phyloP scores from a whole-genome alignment of 2,797 vertebrate species.

The Malacoraja senta region DNA sequence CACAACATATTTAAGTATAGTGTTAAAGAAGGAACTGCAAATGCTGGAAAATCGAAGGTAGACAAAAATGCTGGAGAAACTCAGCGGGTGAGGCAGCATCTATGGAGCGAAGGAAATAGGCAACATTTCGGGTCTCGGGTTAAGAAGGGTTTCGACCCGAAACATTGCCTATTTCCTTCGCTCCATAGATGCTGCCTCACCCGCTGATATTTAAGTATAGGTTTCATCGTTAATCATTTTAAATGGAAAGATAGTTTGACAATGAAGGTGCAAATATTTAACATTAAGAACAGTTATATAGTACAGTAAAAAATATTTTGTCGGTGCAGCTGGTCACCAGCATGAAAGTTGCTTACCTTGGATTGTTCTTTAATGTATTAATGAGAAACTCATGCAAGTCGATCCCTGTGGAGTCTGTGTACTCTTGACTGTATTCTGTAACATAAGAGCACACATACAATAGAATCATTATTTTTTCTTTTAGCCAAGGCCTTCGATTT shows the following conservation, averaged over 20 bases:
- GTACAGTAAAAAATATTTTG: background rate
- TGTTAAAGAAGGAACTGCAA: too few species aligned
- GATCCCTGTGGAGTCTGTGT: slow-evolving; percentile 89
- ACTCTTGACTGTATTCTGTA: slow-evolving; percentile 84
- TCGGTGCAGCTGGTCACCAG: background rate
- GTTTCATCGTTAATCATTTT: background rate
- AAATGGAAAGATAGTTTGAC: background rate
- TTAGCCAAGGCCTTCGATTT: background rate
- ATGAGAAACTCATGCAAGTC: slow-evolving; percentile 87
- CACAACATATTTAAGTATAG: background rate
- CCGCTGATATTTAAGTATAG: background rate
- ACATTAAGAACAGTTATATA: background rate
- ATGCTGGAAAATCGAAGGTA: too few species aligned
- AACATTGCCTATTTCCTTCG: too few species aligned
- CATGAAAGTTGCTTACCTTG: slow-evolving; percentile 58
- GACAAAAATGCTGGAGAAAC: too few species aligned
- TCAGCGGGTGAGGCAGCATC: too few species aligned
- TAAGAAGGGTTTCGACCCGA: too few species aligned
- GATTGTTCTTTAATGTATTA: slow-evolving; percentile 86
- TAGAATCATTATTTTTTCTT: background rate
- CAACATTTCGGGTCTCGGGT: too few species aligned
- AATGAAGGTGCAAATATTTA: background rate
- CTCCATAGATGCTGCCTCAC: too few species aligned
- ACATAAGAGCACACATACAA: slow-evolving; percentile 47
- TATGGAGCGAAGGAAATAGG: too few species aligned